Base-by-base conservation (phyloP, 2,113 vertebrate genomes). In the Ornithorhynchus anatinus region DNA sequence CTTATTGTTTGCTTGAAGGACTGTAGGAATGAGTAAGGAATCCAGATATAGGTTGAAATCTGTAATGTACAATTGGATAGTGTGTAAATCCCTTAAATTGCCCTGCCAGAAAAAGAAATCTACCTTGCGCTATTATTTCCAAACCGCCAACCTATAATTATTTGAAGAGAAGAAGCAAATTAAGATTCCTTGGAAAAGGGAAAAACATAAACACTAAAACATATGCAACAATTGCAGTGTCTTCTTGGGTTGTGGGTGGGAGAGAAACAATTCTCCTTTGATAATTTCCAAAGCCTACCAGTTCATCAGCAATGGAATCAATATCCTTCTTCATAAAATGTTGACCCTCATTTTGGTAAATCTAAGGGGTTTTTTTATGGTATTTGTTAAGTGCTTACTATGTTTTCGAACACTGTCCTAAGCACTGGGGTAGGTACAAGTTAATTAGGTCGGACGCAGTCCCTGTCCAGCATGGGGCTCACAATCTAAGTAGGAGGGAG, bases 301-400 rank as follows among this genome's bases (percentile, higher is more conserved):
- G 77, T 87, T 88, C 85, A 88, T 88, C 89, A 86, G 68, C 77
- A 42, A 59, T 84, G 80, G 84, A 91, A 86, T 86, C 75, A 79
- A 86, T 77, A 75, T 91, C 86, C 85, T 89, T 75, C 59, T 77
- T 91, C 85, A 88, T 92, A 87, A 91, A 91, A 88, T 85, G 91
- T 92, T 91, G 88, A 90, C 7, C 35, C 84, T 80, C 84, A 32
- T 89, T 92, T 84, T 89, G 77, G 79, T 85, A 87, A 84, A 84
- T 78, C 89, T 85, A 87, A 91, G 91, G 88, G 91, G 91, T 83
- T 76, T 83, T 76, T n/a, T n/a, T n/a, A n/a, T n/a, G n/a, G n/a
- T n/a, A n/a, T n/a, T n/a, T n/a, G n/a, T n/a, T n/a, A n/a, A n/a
- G n/a, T n/a, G n/a, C n/a, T n/a, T n/a, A n/a, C n/a, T n/a, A n/a